A percentile compares a stretch with the other conserved stretches of the same genome.
Conservation (phyloP, 2,888 invertebrate genomes). For the Yponomeuta plumbellus region DNA sequence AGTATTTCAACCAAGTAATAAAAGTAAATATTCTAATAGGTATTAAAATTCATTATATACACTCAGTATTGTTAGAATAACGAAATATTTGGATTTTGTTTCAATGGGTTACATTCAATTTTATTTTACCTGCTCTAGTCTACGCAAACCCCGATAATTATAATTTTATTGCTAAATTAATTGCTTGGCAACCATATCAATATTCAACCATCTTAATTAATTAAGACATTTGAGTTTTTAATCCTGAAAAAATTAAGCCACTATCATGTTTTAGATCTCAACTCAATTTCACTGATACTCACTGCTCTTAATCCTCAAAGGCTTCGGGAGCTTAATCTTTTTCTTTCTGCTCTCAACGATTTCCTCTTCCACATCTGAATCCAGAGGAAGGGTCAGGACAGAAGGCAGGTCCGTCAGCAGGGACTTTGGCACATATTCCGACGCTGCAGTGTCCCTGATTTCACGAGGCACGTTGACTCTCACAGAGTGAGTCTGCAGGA, state of each 20-base stretch:
- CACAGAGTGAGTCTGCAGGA: constrained; percentile 85
- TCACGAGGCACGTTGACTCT: constrained; percentile 84
- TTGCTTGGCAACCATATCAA: too few species aligned
- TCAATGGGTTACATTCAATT: too few species aligned
- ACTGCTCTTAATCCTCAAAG: constrained; percentile 72
- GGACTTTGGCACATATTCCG: constrained; percentile 79
- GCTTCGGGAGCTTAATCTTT: constrained; percentile 72
- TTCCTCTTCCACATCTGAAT: constrained; percentile 68
- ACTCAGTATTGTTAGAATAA: too few species aligned
- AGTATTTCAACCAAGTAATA: too few species aligned
- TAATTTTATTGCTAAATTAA: too few species aligned
- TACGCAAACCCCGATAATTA: too few species aligned
- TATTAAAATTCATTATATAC: too few species aligned
- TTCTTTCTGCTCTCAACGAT: constrained; percentile 68
- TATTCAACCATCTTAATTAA: too few species aligned
- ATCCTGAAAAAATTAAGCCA: neutral
- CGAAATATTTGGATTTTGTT: too few species aligned
- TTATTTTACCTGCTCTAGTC: too few species aligned
- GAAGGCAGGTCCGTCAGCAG: constrained; percentile 79
- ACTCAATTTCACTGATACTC: constrained; percentile 29
- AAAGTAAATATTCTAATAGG: too few species aligned
- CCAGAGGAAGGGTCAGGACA: constrained; percentile 83
- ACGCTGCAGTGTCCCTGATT: constrained; percentile 72
- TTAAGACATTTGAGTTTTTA: neutral
- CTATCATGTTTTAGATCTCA: neutral